Evolutionary conservation across 2,797 vertebrate species (phyloP).

Genomic region (Amblyopsis hoosieri): DNA sequence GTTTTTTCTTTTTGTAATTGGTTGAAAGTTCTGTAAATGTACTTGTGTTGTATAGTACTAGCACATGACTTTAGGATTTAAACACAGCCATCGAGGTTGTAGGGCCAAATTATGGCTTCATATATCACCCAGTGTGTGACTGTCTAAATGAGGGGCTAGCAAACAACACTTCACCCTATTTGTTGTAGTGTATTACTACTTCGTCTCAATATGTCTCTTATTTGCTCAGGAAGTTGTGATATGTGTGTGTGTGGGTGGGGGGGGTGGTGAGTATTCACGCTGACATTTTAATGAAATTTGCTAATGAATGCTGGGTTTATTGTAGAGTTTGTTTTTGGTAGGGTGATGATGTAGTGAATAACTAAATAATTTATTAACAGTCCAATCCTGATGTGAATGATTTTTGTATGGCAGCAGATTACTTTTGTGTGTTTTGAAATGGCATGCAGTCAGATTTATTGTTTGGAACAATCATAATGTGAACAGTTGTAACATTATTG

Average conservation of each 20-base stretch:
- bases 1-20: neutral
- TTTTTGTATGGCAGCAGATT: conserved; percentile 31
- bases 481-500: conserved; percentile 9
- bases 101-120: conserved; percentile 3
- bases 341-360: conserved; percentile 18
- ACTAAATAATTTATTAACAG: conserved; percentile 72
- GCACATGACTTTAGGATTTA: conserved; percentile 12
- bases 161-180: neutral
- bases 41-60: conserved; percentile 12
- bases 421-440: conserved; percentile 29
- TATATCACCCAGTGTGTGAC: too few relatives aligned
- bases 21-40: conserved; percentile 4
- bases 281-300: too few relatives aligned
- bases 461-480: conserved; percentile 18
- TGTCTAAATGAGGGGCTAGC: too few relatives aligned
- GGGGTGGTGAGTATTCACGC: too few relatives aligned
- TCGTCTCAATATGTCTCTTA: too few relatives aligned
- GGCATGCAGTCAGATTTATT: conserved; percentile 20
- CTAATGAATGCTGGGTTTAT: too few relatives aligned
- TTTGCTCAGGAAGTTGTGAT: neutral
- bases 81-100: conserved; percentile 23
- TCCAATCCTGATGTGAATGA: conserved; percentile 55
- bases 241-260: too few relatives aligned
- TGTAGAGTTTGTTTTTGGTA: conserved; percentile 6
- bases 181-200: too few relatives aligned